phyloP scores from a whole-genome alignment of 2,888 invertebrate genomes.

The Ichneumoninae sp. region DNA sequence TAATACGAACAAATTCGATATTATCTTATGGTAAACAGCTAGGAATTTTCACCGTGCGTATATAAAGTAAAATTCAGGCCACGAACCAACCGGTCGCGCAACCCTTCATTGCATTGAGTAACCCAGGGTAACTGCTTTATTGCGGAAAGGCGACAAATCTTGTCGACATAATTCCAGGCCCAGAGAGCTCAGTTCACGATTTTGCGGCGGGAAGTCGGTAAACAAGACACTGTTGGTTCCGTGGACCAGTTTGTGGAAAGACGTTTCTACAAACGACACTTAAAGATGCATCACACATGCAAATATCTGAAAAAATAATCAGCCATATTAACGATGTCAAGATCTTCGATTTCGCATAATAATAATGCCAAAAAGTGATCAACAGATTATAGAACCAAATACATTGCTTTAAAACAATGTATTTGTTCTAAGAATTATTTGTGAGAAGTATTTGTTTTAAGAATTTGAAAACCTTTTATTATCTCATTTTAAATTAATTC shows the following conservation, averaged over 20 bases:
- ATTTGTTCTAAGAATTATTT: too few species aligned
- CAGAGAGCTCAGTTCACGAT: slow-evolving; percentile 12
- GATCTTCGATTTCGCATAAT: too few species aligned
- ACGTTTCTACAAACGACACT: not conserved
- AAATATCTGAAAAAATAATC: too few species aligned
- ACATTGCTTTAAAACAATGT: too few species aligned
- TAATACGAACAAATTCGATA: not conserved
- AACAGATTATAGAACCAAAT: not conserved
- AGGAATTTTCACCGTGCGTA: not conserved
- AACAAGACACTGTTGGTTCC: not conserved
- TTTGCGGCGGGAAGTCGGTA: not conserved
- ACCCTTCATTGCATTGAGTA: slow-evolving; percentile 44
- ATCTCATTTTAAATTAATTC: too few species aligned
- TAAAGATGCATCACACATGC: not conserved
- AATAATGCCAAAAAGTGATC: too few species aligned
- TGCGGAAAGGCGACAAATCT: slow-evolving; percentile 31
- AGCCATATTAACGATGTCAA: too few species aligned
- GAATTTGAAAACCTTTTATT: too few species aligned
- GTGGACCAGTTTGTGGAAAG: not conserved
- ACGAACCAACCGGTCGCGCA: slow-evolving; percentile 53
- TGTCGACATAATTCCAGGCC: slow-evolving; percentile 19
- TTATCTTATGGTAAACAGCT: slow-evolving; percentile 1
- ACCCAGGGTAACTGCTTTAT: slow-evolving; percentile 28
- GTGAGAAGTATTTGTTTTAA: too few species aligned
- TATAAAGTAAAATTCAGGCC: slow-evolving; percentile 32